Conservation (phyloP, 2,797 vertebrate genomes). For the Oreochromis grahami region DNA sequence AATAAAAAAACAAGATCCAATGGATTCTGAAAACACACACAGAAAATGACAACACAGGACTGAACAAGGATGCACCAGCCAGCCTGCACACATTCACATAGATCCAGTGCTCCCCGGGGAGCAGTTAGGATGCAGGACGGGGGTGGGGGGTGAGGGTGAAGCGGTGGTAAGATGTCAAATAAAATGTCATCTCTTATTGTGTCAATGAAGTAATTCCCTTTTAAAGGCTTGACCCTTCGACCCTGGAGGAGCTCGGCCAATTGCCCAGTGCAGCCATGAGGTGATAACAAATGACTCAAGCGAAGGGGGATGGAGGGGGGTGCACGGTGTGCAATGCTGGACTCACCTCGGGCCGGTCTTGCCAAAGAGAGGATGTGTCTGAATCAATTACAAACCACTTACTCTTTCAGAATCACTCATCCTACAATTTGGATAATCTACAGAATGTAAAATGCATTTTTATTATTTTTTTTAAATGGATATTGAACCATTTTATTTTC, state of each 20-base stretch:
- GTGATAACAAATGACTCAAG: slow-evolving; percentile 64
- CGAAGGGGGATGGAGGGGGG: background rate
- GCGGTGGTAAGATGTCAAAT: slow-evolving; percentile 75
- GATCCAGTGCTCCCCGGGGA: slow-evolving; percentile 55
- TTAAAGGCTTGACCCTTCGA: slow-evolving; percentile 74
- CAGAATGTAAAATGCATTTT: background rate
- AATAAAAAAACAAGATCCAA: background rate
- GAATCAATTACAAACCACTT: background rate
- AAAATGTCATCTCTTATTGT: slow-evolving; percentile 82
- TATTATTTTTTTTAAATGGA: background rate
- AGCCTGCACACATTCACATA: background rate
- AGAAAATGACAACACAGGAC: background rate
- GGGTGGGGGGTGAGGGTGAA: slow-evolving; percentile 52
- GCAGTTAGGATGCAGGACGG: slow-evolving; percentile 68
- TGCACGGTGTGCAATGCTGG: background rate
- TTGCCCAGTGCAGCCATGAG: slow-evolving; percentile 57
- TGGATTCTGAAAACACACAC: background rate
- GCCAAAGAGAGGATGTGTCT: slow-evolving; percentile 24
- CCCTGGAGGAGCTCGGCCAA: slow-evolving; percentile 56
- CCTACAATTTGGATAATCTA: background rate
- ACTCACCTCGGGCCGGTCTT: background rate
- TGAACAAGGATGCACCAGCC: background rate
- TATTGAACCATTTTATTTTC: background rate
- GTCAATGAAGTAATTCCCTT: slow-evolving; percentile 82
- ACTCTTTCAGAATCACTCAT: background rate